phyloP scores from a whole-genome alignment of 2,797 vertebrate species.

The Champsocephalus gunnari region DNA sequence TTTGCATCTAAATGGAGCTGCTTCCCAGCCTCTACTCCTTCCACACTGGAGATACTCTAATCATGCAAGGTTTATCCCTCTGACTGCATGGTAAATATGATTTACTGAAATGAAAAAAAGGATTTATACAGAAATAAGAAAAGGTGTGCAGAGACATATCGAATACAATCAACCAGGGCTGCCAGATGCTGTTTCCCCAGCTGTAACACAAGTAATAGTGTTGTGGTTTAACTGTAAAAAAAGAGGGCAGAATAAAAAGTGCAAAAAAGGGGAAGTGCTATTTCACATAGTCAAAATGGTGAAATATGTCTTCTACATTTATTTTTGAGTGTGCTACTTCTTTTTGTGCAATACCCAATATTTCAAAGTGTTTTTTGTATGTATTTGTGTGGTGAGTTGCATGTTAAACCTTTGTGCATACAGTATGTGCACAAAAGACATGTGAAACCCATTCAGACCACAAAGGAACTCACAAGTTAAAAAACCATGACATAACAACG shows the following conservation, averaged over 20 bases:
- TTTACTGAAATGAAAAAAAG: conserved; percentile 67
- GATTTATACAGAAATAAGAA: conserved; percentile 68
- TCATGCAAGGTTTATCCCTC: conserved; percentile 61
- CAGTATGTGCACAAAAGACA: not conserved
- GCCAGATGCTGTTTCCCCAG: conserved; percentile 48
- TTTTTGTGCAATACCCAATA: no score
- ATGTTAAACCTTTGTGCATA: conserved; percentile 12
- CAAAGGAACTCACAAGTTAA: conserved; percentile 27
- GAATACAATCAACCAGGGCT: conserved; percentile 62
- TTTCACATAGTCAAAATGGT: conserved; percentile 18
- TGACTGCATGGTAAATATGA: conserved; percentile 69
- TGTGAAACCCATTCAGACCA: conserved; percentile 23
- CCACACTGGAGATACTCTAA: conserved; percentile 41
- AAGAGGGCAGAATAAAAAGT: conserved; percentile 13
- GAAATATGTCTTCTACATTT: not conserved
- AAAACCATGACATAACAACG: conserved; percentile 47
- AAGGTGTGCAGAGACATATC: conserved; percentile 67
- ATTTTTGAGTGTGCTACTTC: not conserved
- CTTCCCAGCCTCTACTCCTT: conserved; percentile 49
- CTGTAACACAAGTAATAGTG: conserved; percentile 56
- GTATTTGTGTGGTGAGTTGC: not conserved
- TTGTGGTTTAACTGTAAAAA: conserved; percentile 36
- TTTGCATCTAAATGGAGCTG: conserved; percentile 42
- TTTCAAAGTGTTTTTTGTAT: not conserved
- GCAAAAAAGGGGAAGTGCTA: not conserved